Percentiles rank a stretch among this genome's conserved stretches.
Evolutionary conservation across 1,140 invertebrate species (phyloP).

Genomic region (Diorhabda carinulata): DNA sequence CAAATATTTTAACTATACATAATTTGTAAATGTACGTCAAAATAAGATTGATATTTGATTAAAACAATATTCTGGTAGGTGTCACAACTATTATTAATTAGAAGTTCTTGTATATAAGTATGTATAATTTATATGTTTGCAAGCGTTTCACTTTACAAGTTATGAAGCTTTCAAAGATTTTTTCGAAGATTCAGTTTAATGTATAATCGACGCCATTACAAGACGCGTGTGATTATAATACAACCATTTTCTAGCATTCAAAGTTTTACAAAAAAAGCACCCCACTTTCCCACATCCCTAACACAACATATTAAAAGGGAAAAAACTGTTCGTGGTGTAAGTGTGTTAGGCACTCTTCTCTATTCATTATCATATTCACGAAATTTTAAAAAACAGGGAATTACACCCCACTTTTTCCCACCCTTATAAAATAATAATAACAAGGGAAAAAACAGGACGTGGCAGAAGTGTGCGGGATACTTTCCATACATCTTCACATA

Average conservation of each 20-base stretch:
- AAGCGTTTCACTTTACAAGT: too few species aligned
- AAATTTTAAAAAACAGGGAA: background rate
- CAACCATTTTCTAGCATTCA: slow-evolving; percentile 23
- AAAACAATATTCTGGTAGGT: too few species aligned
- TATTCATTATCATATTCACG: background rate
- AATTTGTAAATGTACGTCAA: too few species aligned
- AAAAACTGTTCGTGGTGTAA: slow-evolving; percentile 23
- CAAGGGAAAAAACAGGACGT: background rate
- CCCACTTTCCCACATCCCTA: slow-evolving; percentile 11
- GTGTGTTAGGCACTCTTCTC: slow-evolving; percentile 14
- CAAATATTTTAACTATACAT: too few species aligned
- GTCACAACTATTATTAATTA: too few species aligned
- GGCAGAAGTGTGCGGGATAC: background rate
- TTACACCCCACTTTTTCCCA: background rate
- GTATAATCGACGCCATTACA: too few species aligned
- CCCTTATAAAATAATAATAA: background rate
- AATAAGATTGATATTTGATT: too few species aligned
- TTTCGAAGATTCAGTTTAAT: too few species aligned
- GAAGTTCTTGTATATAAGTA: too few species aligned
- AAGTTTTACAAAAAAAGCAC: slow-evolving; percentile 11
- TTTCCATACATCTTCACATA: background rate
- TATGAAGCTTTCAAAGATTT: too few species aligned
- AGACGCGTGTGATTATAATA: slow-evolving; percentile 22
- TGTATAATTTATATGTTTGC: too few species aligned
- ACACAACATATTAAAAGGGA: slow-evolving; percentile 21